These are phyloP conservation scores for Crotalus tigris DNA, from an alignment of 2,113 vertebrate species.

Conservation along the genomic window DNA sequence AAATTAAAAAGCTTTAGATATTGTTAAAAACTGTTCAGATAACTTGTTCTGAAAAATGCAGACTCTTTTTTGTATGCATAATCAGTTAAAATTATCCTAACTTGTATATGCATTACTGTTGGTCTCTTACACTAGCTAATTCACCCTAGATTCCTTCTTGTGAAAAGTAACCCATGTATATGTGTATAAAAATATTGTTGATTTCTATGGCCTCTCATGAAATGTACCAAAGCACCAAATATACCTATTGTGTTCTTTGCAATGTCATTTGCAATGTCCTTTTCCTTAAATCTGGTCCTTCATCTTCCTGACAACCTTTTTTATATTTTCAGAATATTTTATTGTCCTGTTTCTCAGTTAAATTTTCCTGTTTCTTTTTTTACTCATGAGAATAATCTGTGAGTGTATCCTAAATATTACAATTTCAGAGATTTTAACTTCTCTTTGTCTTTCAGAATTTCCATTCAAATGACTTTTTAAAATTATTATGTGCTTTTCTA, in stretches of 20 bases:
- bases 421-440: background rate
- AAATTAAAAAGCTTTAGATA: conserved; percentile 23
- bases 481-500: background rate
- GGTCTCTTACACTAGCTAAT: conserved; percentile 3
- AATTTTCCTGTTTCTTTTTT: background rate
- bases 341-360: background rate
- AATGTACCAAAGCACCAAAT: background rate
- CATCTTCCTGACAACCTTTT: background rate
- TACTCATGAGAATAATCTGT: background rate
- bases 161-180: conserved; percentile 7
- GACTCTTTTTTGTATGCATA: conserved; percentile 14
- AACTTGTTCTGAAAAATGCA: conserved; percentile 23
- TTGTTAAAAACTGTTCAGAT: conserved; percentile 24
- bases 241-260: background rate
- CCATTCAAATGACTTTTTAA: background rate
- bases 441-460: background rate
- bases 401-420: background rate
- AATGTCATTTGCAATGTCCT: background rate
- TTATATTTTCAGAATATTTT: background rate
- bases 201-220: background rate
- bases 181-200: background rate
- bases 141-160: background rate
- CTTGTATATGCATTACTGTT: conserved; percentile 20
- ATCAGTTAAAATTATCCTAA: conserved; percentile 25
- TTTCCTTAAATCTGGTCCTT: background rate